phyloP scores from a whole-genome alignment of 1,140 invertebrate species.

The Leptinotarsa undecemlineata region DNA sequence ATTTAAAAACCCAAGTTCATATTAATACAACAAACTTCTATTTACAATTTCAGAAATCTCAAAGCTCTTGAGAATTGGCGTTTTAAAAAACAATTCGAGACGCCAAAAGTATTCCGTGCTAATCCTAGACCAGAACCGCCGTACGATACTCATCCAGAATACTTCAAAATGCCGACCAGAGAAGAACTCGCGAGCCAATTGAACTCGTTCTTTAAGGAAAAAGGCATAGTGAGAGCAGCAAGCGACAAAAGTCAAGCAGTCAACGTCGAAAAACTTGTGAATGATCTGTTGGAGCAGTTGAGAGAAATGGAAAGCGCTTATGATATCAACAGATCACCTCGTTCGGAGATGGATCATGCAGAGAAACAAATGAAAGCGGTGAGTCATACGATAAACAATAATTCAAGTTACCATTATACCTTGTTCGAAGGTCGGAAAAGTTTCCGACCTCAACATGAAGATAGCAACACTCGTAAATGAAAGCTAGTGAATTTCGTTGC shows the following conservation, averaged over 20 bases:
- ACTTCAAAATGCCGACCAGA: constrained; percentile 41
- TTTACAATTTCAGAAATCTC: constrained; percentile 37
- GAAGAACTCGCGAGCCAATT: constrained; percentile 40
- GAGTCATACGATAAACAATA: neutral
- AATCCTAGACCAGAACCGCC: constrained; percentile 28
- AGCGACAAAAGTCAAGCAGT: neutral
- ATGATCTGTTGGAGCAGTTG: constrained; percentile 45
- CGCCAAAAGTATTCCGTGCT: constrained; percentile 27
- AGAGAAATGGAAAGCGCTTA: constrained; percentile 40
- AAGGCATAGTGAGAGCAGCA: constrained; percentile 10
- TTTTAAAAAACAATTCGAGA: constrained; percentile 34
- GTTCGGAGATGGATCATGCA: constrained; percentile 42
- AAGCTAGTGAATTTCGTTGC: too few relatives aligned
- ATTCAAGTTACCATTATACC: too few relatives aligned
- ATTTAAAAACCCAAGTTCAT: too few relatives aligned
- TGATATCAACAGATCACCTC: constrained; percentile 32
- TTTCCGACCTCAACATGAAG: too few relatives aligned
- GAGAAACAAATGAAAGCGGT: constrained; percentile 48
- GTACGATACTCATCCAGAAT: constrained; percentile 34
- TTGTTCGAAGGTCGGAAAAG: too few relatives aligned
- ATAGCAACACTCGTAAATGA: too few relatives aligned
- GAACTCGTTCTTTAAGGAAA: constrained; percentile 36
- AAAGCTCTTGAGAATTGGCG: constrained; percentile 45
- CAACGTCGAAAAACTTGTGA: constrained; percentile 44
- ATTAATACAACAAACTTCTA: too few relatives aligned